Percentiles rank a stretch among this genome's conserved stretches.
Evolutionary conservation across 2,888 invertebrate species (phyloP).

Genomic region (Aethes cnicana): DNA sequence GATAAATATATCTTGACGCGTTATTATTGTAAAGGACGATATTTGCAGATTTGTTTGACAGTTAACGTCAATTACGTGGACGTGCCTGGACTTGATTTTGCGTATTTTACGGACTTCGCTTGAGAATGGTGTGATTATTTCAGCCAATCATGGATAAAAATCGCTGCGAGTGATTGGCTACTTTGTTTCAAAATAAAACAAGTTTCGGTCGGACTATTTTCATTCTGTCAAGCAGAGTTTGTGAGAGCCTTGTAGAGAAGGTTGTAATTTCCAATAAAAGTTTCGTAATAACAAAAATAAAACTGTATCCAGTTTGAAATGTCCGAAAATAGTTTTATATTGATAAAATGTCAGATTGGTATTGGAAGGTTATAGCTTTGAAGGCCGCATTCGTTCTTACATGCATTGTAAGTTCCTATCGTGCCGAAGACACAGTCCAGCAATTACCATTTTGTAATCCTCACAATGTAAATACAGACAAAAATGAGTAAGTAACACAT

Average conservation of each 20-base stretch:
- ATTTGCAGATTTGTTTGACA: conserved; percentile 34
- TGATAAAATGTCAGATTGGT: conserved; percentile 76
- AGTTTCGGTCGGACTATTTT: not conserved
- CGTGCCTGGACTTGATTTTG: conserved; percentile 35
- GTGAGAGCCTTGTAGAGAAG: conserved; percentile 27
- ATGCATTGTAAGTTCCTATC: conserved; percentile 62
- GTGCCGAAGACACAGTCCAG: conserved; percentile 67
- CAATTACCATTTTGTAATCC: conserved; percentile 77
- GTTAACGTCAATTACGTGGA: conserved; percentile 45
- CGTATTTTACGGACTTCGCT: conserved; percentile 18
- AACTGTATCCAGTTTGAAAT: conserved; percentile 54
- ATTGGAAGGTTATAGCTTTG: conserved; percentile 69
- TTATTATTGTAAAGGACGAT: not conserved
- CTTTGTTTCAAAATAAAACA: not conserved
- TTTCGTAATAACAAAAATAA: conserved; percentile 61
- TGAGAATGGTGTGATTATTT: not conserved
- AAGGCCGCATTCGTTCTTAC: conserved; percentile 63
- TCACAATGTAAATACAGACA: conserved; percentile 50
- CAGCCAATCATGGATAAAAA: conserved; percentile 2
- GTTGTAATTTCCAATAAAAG: conserved; percentile 48
- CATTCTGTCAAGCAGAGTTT: conserved; percentile 4
- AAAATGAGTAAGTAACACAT: conserved; percentile 62
- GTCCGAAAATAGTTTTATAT: conserved; percentile 64
- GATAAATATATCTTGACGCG: too few species aligned
- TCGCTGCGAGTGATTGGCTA: conserved; percentile 3